Evolutionary conservation across 1,140 invertebrate species (phyloP).

Genomic region (Hesperophylax magnus): DNA sequence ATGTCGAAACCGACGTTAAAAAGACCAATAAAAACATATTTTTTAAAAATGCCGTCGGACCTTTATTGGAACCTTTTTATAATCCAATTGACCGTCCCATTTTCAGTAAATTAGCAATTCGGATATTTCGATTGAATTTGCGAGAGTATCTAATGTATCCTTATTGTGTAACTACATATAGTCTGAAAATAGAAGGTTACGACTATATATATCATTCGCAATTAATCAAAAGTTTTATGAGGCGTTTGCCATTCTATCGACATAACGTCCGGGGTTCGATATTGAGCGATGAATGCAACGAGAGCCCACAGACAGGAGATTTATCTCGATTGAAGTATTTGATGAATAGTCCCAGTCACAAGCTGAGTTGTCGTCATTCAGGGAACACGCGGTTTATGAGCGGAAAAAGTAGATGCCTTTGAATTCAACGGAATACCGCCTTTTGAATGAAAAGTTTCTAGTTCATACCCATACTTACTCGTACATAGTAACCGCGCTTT

Average conservation of each 20-base stretch:
- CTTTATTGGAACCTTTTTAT: too few relatives aligned
- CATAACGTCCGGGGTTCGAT: neutral
- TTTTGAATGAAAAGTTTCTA: slow-evolving; percentile 22
- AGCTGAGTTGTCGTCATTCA: neutral
- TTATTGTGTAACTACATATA: too few relatives aligned
- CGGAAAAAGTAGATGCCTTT: neutral
- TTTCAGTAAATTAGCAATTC: too few relatives aligned
- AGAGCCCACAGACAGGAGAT: slow-evolving; percentile 21
- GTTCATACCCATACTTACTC: neutral
- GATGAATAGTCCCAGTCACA: slow-evolving; percentile 8
- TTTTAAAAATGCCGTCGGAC: too few relatives aligned
- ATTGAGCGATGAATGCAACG: slow-evolving; percentile 17
- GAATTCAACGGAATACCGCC: neutral
- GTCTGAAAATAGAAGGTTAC: neutral
- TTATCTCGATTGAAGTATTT: slow-evolving; percentile 23
- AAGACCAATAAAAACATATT: too few relatives aligned
- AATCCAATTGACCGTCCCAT: too few relatives aligned
- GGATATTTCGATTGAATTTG: neutral
- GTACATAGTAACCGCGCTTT: too few relatives aligned
- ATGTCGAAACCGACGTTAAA: too few relatives aligned
- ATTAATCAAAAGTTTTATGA: neutral
- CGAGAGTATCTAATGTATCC: neutral
- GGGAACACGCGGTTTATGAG: neutral
- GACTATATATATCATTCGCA: slow-evolving; percentile 1
- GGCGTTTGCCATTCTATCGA: neutral